A percentile compares a stretch with the other conserved stretches of the same genome.
Conservation (phyloP, 37 sponge, comb jelly and placozoan species). For the Cliona cf. orientalis region DNA sequence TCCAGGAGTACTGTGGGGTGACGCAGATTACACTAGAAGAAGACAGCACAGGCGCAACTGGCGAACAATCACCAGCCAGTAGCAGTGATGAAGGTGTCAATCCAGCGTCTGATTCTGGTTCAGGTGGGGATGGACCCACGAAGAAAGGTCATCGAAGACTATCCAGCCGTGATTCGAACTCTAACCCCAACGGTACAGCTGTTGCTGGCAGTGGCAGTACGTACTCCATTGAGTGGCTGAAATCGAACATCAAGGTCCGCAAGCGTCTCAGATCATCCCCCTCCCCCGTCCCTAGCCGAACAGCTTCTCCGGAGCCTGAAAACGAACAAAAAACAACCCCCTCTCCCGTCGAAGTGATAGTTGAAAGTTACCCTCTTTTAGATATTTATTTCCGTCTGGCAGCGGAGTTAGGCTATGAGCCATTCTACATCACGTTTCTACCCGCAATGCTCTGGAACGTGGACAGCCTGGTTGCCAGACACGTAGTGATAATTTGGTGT, state of each 20-base stretch:
- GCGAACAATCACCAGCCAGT: neutral
- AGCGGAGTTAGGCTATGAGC: constrained; percentile 88
- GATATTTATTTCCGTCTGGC: constrained; percentile 84
- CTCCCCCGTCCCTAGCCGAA: neutral
- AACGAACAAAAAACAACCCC: no score
- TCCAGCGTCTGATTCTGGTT: neutral
- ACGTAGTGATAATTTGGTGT: constrained; percentile 68
- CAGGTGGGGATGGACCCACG: neutral
- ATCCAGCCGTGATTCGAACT: constrained; percentile 1
- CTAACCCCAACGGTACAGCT: neutral
- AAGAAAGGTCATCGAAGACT: neutral
- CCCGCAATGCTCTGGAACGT: constrained; percentile 78
- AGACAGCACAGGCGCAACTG: no score
- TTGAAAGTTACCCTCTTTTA: constrained; percentile 68
- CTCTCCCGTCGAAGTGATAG: constrained; percentile 4
- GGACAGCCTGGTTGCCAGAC: constrained; percentile 59
- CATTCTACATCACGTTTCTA: constrained; percentile 87
- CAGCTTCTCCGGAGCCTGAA: neutral
- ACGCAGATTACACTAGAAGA: neutral
- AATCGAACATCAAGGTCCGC: constrained; percentile 7
- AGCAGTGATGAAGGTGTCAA: neutral
- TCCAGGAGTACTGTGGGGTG: constrained; percentile 63
- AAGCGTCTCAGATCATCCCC: neutral
- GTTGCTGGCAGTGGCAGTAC: neutral
- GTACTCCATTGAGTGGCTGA: constrained; percentile 18